Percentiles rank a stretch among this genome's conserved stretches.
Evolutionary conservation across 2,888 invertebrate genomes (phyloP).

Genomic region (Neocrepidodera transversa): DNA sequence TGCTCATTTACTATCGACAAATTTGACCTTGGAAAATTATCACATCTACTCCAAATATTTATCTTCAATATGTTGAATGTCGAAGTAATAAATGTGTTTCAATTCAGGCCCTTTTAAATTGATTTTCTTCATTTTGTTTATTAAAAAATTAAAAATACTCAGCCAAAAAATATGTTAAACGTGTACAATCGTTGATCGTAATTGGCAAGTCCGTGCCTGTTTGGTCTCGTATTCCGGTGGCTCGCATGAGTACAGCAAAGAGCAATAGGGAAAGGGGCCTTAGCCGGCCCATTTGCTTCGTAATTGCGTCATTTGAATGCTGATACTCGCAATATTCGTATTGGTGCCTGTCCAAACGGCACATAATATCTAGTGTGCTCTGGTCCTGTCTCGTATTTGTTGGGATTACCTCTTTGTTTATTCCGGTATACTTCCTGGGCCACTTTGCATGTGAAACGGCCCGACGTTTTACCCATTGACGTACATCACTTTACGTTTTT

Average conservation of each 20-base stretch:
- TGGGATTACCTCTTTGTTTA: constrained; percentile 53
- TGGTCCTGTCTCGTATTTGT: constrained; percentile 57
- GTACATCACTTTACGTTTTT: too few species aligned
- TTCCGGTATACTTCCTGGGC: constrained; percentile 38
- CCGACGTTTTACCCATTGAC: constrained; percentile 33
- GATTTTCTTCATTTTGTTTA: too few species aligned
- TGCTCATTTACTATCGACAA: too few species aligned
- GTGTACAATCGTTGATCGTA: too few species aligned
- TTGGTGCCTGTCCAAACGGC: constrained; percentile 56
- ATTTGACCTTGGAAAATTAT: too few species aligned
- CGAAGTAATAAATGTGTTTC: too few species aligned
- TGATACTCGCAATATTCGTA: constrained; percentile 59
- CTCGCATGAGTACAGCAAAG: constrained; percentile 14
- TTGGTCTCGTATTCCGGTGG: constrained; percentile 19
- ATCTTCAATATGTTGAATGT: too few species aligned
- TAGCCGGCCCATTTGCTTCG: constrained; percentile 55
- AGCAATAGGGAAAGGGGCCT: constrained; percentile 37
- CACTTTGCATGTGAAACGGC: constrained; percentile 42
- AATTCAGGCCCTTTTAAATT: too few species aligned
- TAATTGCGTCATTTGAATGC: constrained; percentile 62
- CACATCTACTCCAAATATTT: too few species aligned
- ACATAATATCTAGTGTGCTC: constrained; percentile 54
- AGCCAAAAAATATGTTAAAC: too few species aligned
- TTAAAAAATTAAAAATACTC: too few species aligned
- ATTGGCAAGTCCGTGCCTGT: constrained; percentile 20